Percentiles rank a stretch among this genome's conserved stretches.
Evolutionary conservation across 2,888 invertebrate species (phyloP).

Genomic region (Axea sp.): DNA sequence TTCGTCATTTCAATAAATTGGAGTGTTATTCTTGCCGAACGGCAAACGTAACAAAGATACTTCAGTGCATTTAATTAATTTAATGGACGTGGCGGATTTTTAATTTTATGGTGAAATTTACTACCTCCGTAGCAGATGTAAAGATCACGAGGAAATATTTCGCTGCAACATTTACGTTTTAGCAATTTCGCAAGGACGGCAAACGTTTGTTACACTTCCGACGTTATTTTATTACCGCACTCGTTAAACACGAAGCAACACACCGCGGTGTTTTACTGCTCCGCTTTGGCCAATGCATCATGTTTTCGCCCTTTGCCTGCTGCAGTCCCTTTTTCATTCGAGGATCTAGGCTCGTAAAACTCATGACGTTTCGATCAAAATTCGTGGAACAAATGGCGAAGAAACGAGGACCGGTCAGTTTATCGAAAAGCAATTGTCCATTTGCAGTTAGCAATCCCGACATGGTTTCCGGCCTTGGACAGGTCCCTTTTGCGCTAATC

Average conservation of each 20-base stretch:
- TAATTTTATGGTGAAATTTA: conserved; percentile 40
- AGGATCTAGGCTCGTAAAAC: neutral
- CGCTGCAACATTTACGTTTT: conserved; percentile 35
- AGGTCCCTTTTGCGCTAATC: conserved; percentile 69
- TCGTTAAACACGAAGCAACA: conserved; percentile 35
- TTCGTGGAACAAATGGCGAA: conserved; percentile 6
- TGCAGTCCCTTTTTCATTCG: conserved; percentile 2
- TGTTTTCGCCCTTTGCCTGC: neutral
- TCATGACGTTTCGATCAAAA: conserved; percentile 9
- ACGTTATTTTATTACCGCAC: conserved; percentile 37
- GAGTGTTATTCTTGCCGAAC: conserved; percentile 10
- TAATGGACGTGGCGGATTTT: conserved; percentile 45
- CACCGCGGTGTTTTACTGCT: conserved; percentile 25
- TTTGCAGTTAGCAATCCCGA: conserved; percentile 72
- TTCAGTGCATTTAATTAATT: conserved; percentile 42
- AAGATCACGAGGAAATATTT: conserved; percentile 50
- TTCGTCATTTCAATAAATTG: conserved; percentile 32
- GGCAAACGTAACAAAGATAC: conserved; percentile 28
- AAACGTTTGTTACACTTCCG: conserved; percentile 37
- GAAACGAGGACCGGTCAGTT: conserved; percentile 21
- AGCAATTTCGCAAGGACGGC: conserved; percentile 40
- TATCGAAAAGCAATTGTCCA: conserved; percentile 68
- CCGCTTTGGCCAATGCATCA: conserved; percentile 8
- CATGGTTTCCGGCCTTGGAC: conserved; percentile 68
- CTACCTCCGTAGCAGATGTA: conserved; percentile 35